A percentile compares a stretch with the other conserved stretches of the same genome.
Evolutionary conservation across 2,888 invertebrate genomes (phyloP).

Genomic region (Troilus luridus): DNA sequence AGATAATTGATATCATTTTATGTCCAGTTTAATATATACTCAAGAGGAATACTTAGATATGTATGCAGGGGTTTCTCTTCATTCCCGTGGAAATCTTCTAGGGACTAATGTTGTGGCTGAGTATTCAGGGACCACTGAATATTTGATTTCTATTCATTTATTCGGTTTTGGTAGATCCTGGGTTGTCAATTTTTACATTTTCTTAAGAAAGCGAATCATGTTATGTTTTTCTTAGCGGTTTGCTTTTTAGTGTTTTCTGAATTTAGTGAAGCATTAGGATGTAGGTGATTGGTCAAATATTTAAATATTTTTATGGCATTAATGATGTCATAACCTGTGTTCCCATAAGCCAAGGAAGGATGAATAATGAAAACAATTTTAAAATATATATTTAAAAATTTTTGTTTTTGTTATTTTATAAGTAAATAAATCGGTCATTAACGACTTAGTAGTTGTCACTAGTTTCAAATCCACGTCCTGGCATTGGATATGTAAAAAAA

Average conservation of each 20-base stretch:
- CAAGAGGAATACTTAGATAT: slow-evolving; percentile 7
- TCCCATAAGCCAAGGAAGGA: no score
- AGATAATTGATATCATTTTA: not conserved
- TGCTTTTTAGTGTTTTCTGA: not conserved
- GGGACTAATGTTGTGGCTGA: slow-evolving; percentile 20
- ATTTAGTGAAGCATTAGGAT: not conserved
- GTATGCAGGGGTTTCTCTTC: slow-evolving; percentile 13
- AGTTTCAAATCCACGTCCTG: no score
- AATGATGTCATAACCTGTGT: no score
- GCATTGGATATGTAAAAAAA: no score
- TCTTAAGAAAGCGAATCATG: not conserved
- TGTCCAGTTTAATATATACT: not conserved
- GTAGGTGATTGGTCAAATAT: not conserved
- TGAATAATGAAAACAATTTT: no score
- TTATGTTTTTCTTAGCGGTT: not conserved
- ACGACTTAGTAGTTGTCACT: no score
- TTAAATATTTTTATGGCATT: no score
- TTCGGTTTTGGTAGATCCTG: slow-evolving; percentile 22
- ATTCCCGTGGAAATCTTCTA: slow-evolving; percentile 27
- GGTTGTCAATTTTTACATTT: slow-evolving; percentile 35
- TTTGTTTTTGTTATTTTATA: no score
- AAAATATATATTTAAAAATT: no score
- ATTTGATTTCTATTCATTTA: slow-evolving; percentile 44
- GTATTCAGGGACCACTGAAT: slow-evolving; percentile 46
- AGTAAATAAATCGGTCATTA: no score